Percentiles rank a stretch among this genome's conserved stretches.
phyloP scores from a whole-genome alignment of 1,140 invertebrate genomes.

The silkworm (Bombyx mori) region ASM3026992v2 NC_085112.1:5504501-5505000 shows the following conservation, averaged over 20 bases:
- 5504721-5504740: constrained; percentile 13
- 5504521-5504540: too few species aligned
- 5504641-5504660: neutral
- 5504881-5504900: constrained; percentile 61
- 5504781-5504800: constrained; percentile 47
- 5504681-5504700: neutral
- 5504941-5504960: neutral
- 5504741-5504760: constrained; percentile 19
- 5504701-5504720: neutral
- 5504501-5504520: too few species aligned
- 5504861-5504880: constrained; percentile 61
- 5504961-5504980: neutral
- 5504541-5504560: too few species aligned
- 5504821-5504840: constrained; percentile 53
- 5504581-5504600: too few species aligned
- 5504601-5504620: too few species aligned
- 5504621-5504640: too few species aligned
- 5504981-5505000: too few species aligned
- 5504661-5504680: too few species aligned
- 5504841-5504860: constrained; percentile 38
- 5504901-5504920: constrained; percentile 24
- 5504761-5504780: constrained; percentile 54
- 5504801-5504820: constrained; percentile 26
- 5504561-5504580: too few species aligned
- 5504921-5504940: constrained; percentile 17